Evolutionary conservation across 2,113 vertebrate genomes (phyloP).

Genomic region (Dasyprocta punctata): DNA sequence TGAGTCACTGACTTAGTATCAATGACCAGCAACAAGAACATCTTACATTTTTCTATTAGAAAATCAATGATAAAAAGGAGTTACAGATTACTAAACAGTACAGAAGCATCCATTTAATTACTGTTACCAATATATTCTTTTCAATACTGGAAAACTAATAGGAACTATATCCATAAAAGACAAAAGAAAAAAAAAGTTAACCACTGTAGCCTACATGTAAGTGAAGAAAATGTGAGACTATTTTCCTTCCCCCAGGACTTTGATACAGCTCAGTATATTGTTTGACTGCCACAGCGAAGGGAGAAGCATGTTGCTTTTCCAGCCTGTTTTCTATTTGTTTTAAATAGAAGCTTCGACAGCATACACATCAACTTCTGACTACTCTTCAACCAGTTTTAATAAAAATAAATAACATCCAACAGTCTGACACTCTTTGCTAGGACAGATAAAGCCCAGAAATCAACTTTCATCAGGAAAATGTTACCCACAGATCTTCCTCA

Average conservation of each 20-base stretch:
- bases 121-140: not conserved
- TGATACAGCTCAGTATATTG: not conserved
- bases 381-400: constrained; percentile 63
- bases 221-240: not conserved
- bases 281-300: constrained; percentile 16
- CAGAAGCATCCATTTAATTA: not conserved
- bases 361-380: constrained; percentile 43
- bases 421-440: constrained; percentile 50
- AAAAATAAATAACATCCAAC: constrained; percentile 63
- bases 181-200: not conserved
- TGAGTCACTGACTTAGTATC: not conserved
- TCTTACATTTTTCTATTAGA: not conserved
- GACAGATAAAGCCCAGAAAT: constrained; percentile 57
- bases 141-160: constrained; percentile 26
- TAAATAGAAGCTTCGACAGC: not conserved
- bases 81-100: not conserved
- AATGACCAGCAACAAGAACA: not conserved
- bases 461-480: constrained; percentile 46
- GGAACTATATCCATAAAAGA: constrained; percentile 9
- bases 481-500: constrained; percentile 45
- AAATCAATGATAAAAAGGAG: not conserved
- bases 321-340: constrained; percentile 61
- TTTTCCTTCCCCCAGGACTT: not conserved
- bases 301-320: constrained; percentile 28
- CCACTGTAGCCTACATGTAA: not conserved